Evolutionary conservation across 2,888 invertebrate genomes (phyloP), one percentile per base, ranked within the genome.

Genomic region (Poecilus cupreus): DNA sequence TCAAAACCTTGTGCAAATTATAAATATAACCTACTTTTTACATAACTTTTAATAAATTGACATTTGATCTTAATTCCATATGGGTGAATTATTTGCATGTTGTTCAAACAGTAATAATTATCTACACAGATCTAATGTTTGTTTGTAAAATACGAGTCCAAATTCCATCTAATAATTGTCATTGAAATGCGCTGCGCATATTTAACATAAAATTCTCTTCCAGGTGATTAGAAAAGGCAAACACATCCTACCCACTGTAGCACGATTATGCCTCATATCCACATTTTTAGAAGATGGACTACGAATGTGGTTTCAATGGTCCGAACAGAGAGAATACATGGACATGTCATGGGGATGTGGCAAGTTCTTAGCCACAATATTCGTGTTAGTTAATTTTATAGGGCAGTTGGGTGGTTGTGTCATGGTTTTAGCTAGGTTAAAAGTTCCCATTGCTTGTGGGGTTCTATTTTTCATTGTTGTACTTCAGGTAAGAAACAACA

Each of bases 261-360:
- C 99, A 11, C 93, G 99, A 83, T 91, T 99, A 83, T 99, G 98
- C 89, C 93, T 99, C 82, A 98, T 99, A 88, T 97, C 98, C 86
- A 99, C 99, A 86, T 99, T 99, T 91, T 92, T 99, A 83, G 99
- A 99, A 90, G 99, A 99, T 92, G 99, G 99, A 0, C 92, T 99
- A 82, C 94, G 99, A 83, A 99, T 99, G 99, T 99, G 98, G 95
- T 96, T 97, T 87, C 99, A 99, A 89, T 99, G 98, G 98, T 93
- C 93, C 78, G 98, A 99, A 87, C 98, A 98, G 89, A 92, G 97
- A 54, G 98, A 98, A 88, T 99, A 98, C 89, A 98, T 99, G 97
- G 95, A 98, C 88, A 94, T 96, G 91, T 96, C 97, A 11, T 99
- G 98, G 99, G 95, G 96, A 60, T 98, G 98, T 90, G 99, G 99